phyloP scores from a whole-genome alignment of 2,797 vertebrate species.

The Erpetoichthys calabaricus region DNA sequence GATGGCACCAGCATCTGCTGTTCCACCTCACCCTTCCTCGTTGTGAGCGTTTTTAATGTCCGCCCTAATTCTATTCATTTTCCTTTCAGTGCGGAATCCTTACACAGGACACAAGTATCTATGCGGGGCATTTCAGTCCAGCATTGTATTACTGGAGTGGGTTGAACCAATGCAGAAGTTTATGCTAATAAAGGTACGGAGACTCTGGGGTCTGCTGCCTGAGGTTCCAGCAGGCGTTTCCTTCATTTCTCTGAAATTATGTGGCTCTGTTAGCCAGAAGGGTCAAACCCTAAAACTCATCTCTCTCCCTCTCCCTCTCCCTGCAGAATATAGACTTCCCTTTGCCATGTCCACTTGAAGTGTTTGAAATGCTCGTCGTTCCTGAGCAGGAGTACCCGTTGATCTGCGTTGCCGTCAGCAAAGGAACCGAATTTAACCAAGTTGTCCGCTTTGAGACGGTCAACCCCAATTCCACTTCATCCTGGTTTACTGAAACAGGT shows the following conservation, averaged over 20 bases:
- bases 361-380: constrained; percentile 88
- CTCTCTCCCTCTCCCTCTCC: constrained; percentile 21
- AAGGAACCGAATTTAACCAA: constrained; percentile 78
- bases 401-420: constrained; percentile 79
- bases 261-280: neutral
- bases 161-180: constrained; percentile 91
- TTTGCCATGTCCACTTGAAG: constrained; percentile 71
- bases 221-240: neutral
- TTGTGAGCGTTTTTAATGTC: neutral
- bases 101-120: constrained; percentile 87
- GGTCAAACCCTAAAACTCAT: neutral
- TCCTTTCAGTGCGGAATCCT: constrained; percentile 72
- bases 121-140: constrained; percentile 84
- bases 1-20: too few species aligned
- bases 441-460: constrained; percentile 84
- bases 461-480: constrained; percentile 85
- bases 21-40: too few species aligned
- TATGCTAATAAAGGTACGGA: constrained; percentile 84
- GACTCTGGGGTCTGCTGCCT: neutral
- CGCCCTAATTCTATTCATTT: constrained; percentile 3
- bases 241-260: neutral
- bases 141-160: constrained; percentile 85
- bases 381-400: constrained; percentile 81
- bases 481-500: constrained; percentile 90
- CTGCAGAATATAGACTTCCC: constrained; percentile 80